Evolutionary conservation across 1,140 invertebrate genomes (phyloP).

Genomic region (Amphibalanus amphitrite): DNA sequence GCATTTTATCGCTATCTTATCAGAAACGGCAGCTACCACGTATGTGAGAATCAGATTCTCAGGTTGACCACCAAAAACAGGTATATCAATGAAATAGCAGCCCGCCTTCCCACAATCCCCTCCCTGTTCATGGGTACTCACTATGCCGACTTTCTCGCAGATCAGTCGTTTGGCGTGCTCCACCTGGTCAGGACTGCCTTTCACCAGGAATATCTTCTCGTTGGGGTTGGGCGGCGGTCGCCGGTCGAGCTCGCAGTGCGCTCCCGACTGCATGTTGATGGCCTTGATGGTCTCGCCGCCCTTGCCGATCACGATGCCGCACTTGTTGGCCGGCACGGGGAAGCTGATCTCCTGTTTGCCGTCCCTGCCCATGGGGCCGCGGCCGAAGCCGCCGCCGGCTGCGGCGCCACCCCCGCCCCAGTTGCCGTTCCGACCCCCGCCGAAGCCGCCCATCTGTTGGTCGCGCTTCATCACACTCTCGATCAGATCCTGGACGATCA

Average conservation of each 20-base stretch:
- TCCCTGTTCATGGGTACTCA: background rate
- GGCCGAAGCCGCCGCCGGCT: constrained; percentile 12
- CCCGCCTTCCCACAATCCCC: too few species aligned
- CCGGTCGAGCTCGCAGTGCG: constrained; percentile 51
- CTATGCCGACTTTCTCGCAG: constrained; percentile 8
- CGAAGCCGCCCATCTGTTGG: constrained; percentile 27
- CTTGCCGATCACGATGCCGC: constrained; percentile 90
- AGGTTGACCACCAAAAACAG: too few species aligned
- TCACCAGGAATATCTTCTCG: background rate
- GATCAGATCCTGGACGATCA: constrained; percentile 45
- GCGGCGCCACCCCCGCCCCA: constrained; percentile 21
- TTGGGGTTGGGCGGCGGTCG: constrained; percentile 3
- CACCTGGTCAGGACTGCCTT: background rate
- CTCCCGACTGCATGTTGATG: constrained; percentile 72
- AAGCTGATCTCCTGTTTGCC: constrained; percentile 49
- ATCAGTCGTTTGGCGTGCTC: constrained; percentile 3
- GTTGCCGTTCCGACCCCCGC: constrained; percentile 23
- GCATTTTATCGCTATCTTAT: too few species aligned
- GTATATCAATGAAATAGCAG: too few species aligned
- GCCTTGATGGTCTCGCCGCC: constrained; percentile 85
- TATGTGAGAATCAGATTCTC: too few species aligned
- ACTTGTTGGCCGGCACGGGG: constrained; percentile 77
- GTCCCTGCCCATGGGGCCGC: constrained; percentile 11
- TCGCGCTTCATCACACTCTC: constrained; percentile 19
- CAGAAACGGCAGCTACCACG: too few species aligned